Conservation (phyloP, 2,888 invertebrate species). For the Ephialtes manifestator region DNA sequence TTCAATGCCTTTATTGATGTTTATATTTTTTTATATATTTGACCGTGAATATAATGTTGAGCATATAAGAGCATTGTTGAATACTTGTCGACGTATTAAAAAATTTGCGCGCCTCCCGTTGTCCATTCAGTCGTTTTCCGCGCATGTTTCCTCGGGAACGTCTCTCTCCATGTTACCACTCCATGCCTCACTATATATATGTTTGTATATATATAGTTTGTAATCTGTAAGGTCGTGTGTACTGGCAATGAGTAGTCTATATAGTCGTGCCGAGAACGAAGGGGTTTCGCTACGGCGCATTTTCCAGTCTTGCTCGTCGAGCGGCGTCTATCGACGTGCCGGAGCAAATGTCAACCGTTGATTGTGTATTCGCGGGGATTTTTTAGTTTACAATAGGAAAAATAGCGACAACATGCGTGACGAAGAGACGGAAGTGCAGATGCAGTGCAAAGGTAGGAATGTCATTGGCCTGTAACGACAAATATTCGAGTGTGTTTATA, state of each 20-base stretch:
- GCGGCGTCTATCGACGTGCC: slow-evolving; percentile 78
- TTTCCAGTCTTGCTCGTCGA: slow-evolving; percentile 73
- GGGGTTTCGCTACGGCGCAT: slow-evolving; percentile 77
- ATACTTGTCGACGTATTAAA: neutral
- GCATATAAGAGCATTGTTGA: too few relatives aligned
- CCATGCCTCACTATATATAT: neutral
- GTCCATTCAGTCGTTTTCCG: slow-evolving; percentile 23
- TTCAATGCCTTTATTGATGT: too few relatives aligned
- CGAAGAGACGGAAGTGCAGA: slow-evolving; percentile 75
- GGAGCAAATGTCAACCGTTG: slow-evolving; percentile 75
- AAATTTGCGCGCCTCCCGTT: slow-evolving; percentile 15
- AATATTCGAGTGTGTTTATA: neutral
- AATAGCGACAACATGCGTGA: slow-evolving; percentile 50
- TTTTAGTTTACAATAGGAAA: slow-evolving; percentile 62
- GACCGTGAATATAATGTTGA: too few relatives aligned
- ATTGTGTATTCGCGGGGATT: slow-evolving; percentile 65
- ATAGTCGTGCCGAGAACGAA: slow-evolving; percentile 53
- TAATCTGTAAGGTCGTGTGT: slow-evolving; percentile 56
- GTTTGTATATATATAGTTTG: slow-evolving; percentile 25
- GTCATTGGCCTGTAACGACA: neutral
- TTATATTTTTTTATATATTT: too few relatives aligned
- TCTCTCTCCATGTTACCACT: neutral
- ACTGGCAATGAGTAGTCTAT: slow-evolving; percentile 18
- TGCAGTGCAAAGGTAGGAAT: slow-evolving; percentile 78
- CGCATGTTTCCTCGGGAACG: slow-evolving; percentile 38